phyloP scores from a whole-genome alignment of 2,888 invertebrate species.

The Urechis unicinctus region DNA sequence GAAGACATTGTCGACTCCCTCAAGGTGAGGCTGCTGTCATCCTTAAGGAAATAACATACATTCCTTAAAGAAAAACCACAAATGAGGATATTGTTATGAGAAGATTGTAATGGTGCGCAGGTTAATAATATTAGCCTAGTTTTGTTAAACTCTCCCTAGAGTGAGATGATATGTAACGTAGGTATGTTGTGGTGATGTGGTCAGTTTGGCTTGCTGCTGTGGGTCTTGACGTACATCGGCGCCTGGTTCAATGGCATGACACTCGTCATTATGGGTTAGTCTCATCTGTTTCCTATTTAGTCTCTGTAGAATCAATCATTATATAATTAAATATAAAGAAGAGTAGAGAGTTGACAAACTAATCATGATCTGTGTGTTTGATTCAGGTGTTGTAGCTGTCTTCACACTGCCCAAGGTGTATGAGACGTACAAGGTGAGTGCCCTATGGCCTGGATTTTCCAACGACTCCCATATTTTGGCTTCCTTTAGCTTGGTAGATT shows the following conservation, averaged over 20 bases:
- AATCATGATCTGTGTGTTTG: constrained; percentile 44
- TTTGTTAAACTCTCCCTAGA: too few relatives aligned
- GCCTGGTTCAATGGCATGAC: constrained; percentile 99
- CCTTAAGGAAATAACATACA: too few relatives aligned
- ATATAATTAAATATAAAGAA: not conserved
- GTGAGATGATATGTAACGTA: too few relatives aligned
- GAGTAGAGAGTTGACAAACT: not conserved
- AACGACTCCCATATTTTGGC: too few relatives aligned
- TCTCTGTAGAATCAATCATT: not conserved
- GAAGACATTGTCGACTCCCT: constrained; percentile 85
- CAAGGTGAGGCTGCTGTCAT: constrained; percentile 44
- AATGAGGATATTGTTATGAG: too few relatives aligned
- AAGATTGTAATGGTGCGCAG: too few relatives aligned
- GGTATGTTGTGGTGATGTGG: constrained; percentile 47
- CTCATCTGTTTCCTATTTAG: not conserved
- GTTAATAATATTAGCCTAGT: too few relatives aligned
- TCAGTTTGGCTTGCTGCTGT: constrained; percentile 89
- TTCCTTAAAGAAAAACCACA: too few relatives aligned
- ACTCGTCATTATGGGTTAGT: constrained; percentile 85
- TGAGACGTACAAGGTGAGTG: constrained; percentile 47
- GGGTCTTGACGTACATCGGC: constrained; percentile 95
- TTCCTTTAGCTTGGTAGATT: too few relatives aligned
- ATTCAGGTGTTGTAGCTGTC: constrained; percentile 80
- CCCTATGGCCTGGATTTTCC: not conserved
- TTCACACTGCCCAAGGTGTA: constrained; percentile 90